Percentiles rank a stretch among this genome's conserved stretches.
These are phyloP conservation scores for Synergus japonicus DNA, from an alignment of 2,888 invertebrate genomes.

Conservation along the genomic window DNA sequence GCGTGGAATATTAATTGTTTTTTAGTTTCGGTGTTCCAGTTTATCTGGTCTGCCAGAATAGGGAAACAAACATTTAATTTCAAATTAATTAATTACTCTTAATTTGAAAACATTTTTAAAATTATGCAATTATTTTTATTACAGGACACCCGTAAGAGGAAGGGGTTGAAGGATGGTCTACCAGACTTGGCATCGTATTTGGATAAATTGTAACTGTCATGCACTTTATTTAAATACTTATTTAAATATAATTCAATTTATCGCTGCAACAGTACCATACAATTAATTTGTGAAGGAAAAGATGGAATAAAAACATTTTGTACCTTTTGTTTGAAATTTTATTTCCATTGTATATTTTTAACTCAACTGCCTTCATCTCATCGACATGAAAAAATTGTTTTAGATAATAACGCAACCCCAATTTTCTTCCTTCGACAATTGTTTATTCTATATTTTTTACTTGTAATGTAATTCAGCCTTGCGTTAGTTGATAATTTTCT, in stretches of 20 bases:
- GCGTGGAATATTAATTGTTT: conserved; percentile 77
- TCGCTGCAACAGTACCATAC: conserved; percentile 52
- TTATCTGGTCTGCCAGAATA: conserved; percentile 76
- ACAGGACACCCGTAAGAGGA: conserved; percentile 97
- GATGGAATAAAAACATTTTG: conserved; percentile 26
- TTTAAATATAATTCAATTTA: conserved; percentile 76
- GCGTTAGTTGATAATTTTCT: conserved; percentile 56
- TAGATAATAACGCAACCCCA: neutral
- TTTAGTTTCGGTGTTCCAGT: conserved; percentile 77
- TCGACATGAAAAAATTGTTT: too few species aligned
- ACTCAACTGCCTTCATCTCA: too few species aligned
- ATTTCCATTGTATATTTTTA: too few species aligned
- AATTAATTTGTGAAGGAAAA: neutral
- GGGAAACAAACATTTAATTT: conserved; percentile 76
- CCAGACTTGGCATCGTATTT: conserved; percentile 96
- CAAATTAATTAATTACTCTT: conserved; percentile 36
- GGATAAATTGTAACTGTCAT: conserved; percentile 95
- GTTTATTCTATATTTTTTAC: conserved; percentile 52
- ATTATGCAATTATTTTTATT: conserved; percentile 65
- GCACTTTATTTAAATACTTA: conserved; percentile 74
- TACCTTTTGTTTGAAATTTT: conserved; percentile 50
- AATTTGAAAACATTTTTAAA: conserved; percentile 42
- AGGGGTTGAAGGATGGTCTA: conserved; percentile 98
- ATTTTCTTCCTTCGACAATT: conserved; percentile 12
- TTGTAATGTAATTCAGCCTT: conserved; percentile 48